phyloP scores from a whole-genome alignment of 2,888 invertebrate species.

The Crossocerus cetratus region DNA sequence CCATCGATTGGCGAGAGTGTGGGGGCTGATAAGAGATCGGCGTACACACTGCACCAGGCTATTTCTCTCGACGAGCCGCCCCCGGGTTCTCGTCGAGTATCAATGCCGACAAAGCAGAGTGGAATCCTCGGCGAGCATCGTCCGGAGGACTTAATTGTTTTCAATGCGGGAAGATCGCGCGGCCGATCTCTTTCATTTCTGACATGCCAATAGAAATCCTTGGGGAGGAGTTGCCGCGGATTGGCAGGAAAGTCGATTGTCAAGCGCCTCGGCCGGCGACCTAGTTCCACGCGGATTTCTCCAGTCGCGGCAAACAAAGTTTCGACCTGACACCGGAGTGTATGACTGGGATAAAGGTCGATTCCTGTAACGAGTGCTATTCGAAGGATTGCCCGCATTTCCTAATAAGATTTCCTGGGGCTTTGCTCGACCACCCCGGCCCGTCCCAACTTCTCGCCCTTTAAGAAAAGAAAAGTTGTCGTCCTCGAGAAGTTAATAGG shows the following conservation, averaged over 20 bases:
- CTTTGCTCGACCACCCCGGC: too few species aligned
- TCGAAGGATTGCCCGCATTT: not conserved
- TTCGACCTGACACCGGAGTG: not conserved
- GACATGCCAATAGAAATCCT: too few species aligned
- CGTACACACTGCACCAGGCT: not conserved
- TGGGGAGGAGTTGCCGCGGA: too few species aligned
- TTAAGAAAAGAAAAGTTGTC: too few species aligned
- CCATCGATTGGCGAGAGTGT: not conserved
- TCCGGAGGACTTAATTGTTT: too few species aligned
- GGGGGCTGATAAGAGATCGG: not conserved
- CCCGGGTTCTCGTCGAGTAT: not conserved
- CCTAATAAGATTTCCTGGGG: slow-evolving; percentile 1
- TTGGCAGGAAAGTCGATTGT: slow-evolving; percentile 19
- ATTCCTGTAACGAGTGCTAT: slow-evolving; percentile 2
- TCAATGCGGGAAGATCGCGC: too few species aligned
- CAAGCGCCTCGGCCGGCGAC: slow-evolving; percentile 31
- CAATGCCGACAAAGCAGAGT: too few species aligned
- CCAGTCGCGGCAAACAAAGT: not conserved
- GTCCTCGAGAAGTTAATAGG: too few species aligned
- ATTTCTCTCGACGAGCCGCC: too few species aligned
- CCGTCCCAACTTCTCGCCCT: too few species aligned
- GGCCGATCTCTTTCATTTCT: too few species aligned
- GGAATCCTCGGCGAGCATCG: too few species aligned
- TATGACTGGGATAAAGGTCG: not conserved
- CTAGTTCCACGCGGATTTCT: slow-evolving; percentile 23